Evolutionary conservation across 2,113 vertebrate species (phyloP).

Genomic region (Geococcyx californianus): DNA sequence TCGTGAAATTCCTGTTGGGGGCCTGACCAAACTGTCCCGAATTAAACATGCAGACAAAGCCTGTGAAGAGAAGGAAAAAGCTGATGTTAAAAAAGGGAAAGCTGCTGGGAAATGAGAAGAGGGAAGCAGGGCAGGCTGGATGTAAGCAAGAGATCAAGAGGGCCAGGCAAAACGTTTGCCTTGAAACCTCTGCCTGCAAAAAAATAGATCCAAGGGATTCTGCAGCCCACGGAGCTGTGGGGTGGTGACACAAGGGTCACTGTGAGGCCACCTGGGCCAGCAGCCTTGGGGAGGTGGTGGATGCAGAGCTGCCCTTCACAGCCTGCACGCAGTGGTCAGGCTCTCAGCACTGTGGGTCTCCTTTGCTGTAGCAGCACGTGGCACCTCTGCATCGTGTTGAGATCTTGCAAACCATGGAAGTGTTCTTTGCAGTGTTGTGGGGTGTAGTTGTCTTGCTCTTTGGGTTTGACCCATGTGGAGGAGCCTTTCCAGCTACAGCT

Average conservation of each 20-base stretch:
- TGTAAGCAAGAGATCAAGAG: neutral
- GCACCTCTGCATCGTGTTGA: no score
- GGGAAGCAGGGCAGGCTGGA: neutral
- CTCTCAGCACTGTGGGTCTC: no score
- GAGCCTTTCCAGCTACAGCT: neutral
- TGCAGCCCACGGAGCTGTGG: accelerated
- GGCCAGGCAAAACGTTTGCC: no score
- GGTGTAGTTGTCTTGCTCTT: neutral
- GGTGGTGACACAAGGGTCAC: neutral
- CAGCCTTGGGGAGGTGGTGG: neutral
- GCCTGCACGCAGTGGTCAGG: accelerated
- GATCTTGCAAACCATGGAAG: no score
- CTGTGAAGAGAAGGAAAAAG: neutral
- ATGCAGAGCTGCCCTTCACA: neutral
- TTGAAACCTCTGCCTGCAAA: neutral
- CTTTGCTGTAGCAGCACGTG: neutral
- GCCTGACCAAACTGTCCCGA: neutral
- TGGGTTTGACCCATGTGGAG: neutral
- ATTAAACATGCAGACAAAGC: neutral
- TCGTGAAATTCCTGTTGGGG: neutral
- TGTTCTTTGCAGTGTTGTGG: neutral
- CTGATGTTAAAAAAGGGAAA: neutral
- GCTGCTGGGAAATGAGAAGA: neutral
- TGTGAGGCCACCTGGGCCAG: neutral
- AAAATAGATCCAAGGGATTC: accelerated